Percentiles rank a stretch among this genome's conserved stretches.
Evolutionary conservation across 2,113 vertebrate species (phyloP).

Genomic region (Natator depressus): DNA sequence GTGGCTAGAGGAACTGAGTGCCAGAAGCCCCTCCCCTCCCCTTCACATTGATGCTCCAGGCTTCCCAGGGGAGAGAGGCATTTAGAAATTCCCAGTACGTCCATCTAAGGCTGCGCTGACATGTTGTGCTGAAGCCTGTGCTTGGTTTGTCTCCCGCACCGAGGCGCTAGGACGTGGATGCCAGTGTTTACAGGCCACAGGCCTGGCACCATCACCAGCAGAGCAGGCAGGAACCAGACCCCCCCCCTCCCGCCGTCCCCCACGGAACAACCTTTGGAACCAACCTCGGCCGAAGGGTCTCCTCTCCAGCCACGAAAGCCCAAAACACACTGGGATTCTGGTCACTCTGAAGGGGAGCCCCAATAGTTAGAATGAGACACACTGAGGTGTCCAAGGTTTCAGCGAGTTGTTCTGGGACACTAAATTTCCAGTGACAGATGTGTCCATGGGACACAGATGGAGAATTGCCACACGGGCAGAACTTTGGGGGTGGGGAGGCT

Average conservation of each 20-base stretch:
- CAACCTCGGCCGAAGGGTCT: not conserved
- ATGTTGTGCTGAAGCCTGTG: not conserved
- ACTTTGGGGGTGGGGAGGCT: not conserved
- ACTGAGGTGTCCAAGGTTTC: not conserved
- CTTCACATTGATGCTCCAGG: not conserved
- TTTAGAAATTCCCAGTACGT: not conserved
- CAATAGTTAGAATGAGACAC: not conserved
- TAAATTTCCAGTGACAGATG: not conserved
- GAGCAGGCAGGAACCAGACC: not conserved
- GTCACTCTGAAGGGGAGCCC: not conserved
- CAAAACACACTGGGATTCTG: not conserved
- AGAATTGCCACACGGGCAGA: not conserved
- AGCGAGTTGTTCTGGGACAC: not conserved
- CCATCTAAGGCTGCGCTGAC: not conserved
- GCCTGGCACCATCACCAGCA: not conserved
- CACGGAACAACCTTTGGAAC: not conserved
- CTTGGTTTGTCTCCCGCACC: rapidly evolving
- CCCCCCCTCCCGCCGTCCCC: not conserved
- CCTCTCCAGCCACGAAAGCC: not conserved
- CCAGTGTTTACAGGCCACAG: rapidly evolving
- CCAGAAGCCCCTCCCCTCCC: not conserved
- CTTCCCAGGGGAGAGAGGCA: not conserved
- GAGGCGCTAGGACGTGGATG: not conserved
- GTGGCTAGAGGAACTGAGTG: not conserved
- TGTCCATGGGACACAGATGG: not conserved